Percentiles rank a stretch among this genome's conserved stretches.
These are phyloP conservation scores for Nannoperca australis DNA, from an alignment of 2,797 vertebrate species.

Conservation along the genomic window DNA sequence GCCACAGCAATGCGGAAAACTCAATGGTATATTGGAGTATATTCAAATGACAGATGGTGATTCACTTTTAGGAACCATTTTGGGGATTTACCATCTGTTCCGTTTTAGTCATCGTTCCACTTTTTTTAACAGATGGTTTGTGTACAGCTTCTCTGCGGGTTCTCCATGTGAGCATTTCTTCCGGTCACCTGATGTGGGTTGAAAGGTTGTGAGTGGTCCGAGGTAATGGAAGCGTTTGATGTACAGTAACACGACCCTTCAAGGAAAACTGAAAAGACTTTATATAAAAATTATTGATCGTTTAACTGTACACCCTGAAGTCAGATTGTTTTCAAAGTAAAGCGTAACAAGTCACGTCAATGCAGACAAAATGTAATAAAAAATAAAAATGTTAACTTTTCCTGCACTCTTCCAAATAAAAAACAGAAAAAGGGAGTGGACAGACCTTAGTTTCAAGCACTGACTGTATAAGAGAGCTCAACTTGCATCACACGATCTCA, in stretches of 20 bases:
- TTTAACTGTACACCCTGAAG: not conserved
- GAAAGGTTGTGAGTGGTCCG: not conserved
- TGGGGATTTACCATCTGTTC: slow-evolving; percentile 9
- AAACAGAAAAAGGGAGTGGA: not conserved
- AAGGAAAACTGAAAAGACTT: not conserved
- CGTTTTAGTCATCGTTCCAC: not conserved
- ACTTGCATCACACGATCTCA: not conserved
- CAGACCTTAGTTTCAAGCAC: not conserved
- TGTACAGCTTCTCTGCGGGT: not conserved
- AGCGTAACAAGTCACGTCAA: not conserved
- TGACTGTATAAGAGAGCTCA: not conserved
- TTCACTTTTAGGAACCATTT: slow-evolving; percentile 10
- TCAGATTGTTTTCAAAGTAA: not conserved
- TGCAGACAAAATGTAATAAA: not conserved
- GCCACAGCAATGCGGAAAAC: not conserved
- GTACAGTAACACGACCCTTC: not conserved
- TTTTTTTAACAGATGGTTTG: not conserved
- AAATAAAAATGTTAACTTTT: not conserved
- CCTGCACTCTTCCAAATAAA: not conserved
- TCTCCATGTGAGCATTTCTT: not conserved
- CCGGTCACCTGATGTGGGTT: not conserved
- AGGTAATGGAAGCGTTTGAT: not conserved
- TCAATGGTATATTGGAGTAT: not conserved
- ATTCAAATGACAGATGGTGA: slow-evolving; percentile 17
- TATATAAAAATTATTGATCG: not conserved